A percentile compares a stretch with the other conserved stretches of the same genome.
phyloP scores from a whole-genome alignment of 2,888 invertebrate species.

The Diplazon laetatorius region DNA sequence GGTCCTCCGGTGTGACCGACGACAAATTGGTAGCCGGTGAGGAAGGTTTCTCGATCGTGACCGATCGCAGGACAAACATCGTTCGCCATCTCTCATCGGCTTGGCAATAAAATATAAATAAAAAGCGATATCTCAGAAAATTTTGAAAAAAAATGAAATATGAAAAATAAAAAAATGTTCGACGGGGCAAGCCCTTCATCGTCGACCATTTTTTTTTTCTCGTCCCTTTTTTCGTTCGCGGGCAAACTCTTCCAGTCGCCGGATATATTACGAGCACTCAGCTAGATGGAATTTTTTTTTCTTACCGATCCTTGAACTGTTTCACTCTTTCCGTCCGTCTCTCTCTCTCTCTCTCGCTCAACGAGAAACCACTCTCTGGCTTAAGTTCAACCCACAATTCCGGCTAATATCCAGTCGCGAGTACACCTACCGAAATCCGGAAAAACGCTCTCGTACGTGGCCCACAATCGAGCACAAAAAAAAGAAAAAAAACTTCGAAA shows the following conservation, averaged over 20 bases:
- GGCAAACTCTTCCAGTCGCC: neutral
- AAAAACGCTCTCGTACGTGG: neutral
- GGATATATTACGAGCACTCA: slow-evolving; percentile 48
- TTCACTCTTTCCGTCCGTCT: too few relatives aligned
- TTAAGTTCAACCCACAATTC: slow-evolving; percentile 22
- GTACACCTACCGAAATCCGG: neutral
- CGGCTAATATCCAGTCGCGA: slow-evolving; percentile 18
- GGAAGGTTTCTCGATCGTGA: slow-evolving; percentile 42
- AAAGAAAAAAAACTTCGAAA: neutral
- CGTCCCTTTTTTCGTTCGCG: neutral
- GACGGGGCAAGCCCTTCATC: neutral
- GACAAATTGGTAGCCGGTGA: slow-evolving; percentile 40
- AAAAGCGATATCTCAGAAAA: too few relatives aligned
- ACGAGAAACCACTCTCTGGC: slow-evolving; percentile 22
- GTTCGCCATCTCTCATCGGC: neutral
- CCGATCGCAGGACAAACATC: slow-evolving; percentile 34
- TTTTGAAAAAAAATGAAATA: too few relatives aligned
- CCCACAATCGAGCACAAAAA: neutral
- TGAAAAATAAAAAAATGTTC: slow-evolving; percentile 18
- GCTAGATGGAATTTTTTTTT: slow-evolving; percentile 35
- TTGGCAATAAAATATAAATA: too few relatives aligned
- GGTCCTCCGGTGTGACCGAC: slow-evolving; percentile 1
- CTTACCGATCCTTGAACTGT: slow-evolving; percentile 13
- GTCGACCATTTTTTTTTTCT: neutral
- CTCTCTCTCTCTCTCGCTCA: slow-evolving; percentile 10